phyloP scores from a whole-genome alignment of 2,888 invertebrate genomes.

The Halocaridina rubra region DNA sequence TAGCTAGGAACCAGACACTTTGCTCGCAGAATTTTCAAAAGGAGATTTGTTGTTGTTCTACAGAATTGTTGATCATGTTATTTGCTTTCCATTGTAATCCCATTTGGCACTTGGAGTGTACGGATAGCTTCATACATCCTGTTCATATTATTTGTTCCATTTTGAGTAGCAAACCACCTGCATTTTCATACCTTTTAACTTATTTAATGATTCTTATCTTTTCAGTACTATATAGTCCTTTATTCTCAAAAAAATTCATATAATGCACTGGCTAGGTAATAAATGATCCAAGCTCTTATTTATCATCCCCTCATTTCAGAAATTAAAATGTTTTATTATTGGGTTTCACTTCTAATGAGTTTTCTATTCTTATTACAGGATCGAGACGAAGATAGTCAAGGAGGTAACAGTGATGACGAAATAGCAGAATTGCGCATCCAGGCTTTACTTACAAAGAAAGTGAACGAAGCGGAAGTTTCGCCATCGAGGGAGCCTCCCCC shows the following conservation, averaged over 20 bases:
- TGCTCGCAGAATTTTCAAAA: no score
- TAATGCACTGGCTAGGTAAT: neutral
- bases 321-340: neutral
- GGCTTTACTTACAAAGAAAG: conserved; percentile 59
- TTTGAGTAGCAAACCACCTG: no score
- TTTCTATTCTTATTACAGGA: neutral
- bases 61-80: no score
- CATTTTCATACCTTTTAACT: no score
- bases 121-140: no score
- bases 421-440: conserved; percentile 63
- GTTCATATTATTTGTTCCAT: no score
- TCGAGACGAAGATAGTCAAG: conserved; percentile 47
- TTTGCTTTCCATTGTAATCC: no score
- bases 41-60: no score
- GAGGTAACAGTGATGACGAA: conserved; percentile 62
- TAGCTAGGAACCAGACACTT: no score
- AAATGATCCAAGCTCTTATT: no score
- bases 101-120: no score
- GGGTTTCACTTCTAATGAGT: neutral
- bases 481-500: conserved; percentile 35
- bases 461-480: conserved; percentile 61
- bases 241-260: neutral
- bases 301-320: no score
- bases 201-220: neutral
- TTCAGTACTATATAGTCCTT: neutral